These are phyloP conservation scores for Drosophila eohydei DNA, from an alignment of 2,888 invertebrate species.

Conservation along the genomic window DNA sequence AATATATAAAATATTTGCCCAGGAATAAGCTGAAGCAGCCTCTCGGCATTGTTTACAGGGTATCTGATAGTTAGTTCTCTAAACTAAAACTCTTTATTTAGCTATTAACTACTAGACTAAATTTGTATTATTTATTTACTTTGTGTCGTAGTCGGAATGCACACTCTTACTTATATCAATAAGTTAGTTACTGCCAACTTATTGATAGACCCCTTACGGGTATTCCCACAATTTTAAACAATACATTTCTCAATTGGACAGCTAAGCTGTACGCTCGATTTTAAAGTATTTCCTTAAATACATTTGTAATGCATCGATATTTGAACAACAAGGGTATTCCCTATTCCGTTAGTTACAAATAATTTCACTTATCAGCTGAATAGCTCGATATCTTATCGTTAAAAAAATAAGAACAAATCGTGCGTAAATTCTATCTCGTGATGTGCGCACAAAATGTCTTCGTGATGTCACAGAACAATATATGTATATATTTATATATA, in stretches of 20 bases:
- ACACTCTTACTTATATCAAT: too few relatives aligned
- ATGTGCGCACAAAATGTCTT: background rate
- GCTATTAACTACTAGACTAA: background rate
- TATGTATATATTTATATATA: slow-evolving; percentile 2
- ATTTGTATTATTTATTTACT: too few relatives aligned
- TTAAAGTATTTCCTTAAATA: background rate
- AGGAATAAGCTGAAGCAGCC: too few relatives aligned
- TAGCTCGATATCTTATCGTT: slow-evolving; percentile 22
- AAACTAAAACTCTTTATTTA: background rate
- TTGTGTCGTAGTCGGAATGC: too few relatives aligned
- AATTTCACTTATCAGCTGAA: background rate
- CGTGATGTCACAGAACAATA: slow-evolving; percentile 21
- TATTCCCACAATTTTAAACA: too few relatives aligned
- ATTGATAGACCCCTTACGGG: too few relatives aligned
- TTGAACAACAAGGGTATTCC: slow-evolving; percentile 23
- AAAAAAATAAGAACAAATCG: background rate
- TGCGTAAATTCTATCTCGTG: slow-evolving; percentile 34
- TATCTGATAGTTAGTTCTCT: too few relatives aligned
- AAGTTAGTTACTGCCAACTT: too few relatives aligned
- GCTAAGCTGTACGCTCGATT: background rate
- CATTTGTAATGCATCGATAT: background rate
- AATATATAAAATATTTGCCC: too few relatives aligned
- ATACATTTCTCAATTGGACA: background rate
- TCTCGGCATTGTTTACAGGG: too few relatives aligned
- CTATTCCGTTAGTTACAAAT: background rate